Percentiles rank a stretch among this genome's conserved stretches.
These are phyloP conservation scores for Pseudanteris insignis DNA, from an alignment of 2,888 invertebrate genomes.

Conservation along the genomic window DNA sequence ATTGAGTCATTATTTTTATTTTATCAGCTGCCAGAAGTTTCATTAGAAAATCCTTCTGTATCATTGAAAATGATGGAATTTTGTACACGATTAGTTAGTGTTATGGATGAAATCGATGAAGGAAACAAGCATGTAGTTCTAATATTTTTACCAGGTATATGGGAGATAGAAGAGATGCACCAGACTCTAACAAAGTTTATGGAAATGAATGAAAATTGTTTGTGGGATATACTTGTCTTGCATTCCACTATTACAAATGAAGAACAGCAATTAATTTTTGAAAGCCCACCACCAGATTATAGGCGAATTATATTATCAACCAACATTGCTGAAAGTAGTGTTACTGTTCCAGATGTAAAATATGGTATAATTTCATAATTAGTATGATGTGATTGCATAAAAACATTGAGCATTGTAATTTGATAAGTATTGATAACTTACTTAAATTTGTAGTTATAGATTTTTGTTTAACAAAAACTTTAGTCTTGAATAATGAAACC, in stretches of 20 bases:
- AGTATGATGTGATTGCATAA: no score
- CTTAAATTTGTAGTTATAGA: slow-evolving; percentile 86
- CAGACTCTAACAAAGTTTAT: slow-evolving; percentile 56
- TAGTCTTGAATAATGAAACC: slow-evolving; percentile 79
- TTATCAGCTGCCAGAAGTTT: slow-evolving; percentile 64
- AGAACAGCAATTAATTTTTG: slow-evolving; percentile 76
- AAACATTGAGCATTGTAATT: no score
- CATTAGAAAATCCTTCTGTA: slow-evolving; percentile 71
- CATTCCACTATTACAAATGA: slow-evolving; percentile 83
- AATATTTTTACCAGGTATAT: slow-evolving; percentile 46
- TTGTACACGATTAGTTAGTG: slow-evolving; percentile 69
- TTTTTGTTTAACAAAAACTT: slow-evolving; percentile 88
- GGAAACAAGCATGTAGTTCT: slow-evolving; percentile 74
- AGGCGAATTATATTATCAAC: slow-evolving; percentile 90
- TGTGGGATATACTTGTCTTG: slow-evolving; percentile 72
- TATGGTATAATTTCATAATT: no score
- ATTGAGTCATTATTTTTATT: no score
- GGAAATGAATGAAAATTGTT: slow-evolving; percentile 51
- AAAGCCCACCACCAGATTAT: slow-evolving; percentile 70
- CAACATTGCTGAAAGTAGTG: slow-evolving; percentile 92
- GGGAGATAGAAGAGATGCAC: slow-evolving; percentile 65
- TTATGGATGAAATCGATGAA: slow-evolving; percentile 73
- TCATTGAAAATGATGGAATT: slow-evolving; percentile 72
- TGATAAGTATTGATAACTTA: no score
- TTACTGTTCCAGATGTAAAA: slow-evolving; percentile 87